These are phyloP conservation scores for Phyllostomus hastatus DNA, from an alignment of 2,113 vertebrate genomes.

Conservation along the genomic window DNA sequence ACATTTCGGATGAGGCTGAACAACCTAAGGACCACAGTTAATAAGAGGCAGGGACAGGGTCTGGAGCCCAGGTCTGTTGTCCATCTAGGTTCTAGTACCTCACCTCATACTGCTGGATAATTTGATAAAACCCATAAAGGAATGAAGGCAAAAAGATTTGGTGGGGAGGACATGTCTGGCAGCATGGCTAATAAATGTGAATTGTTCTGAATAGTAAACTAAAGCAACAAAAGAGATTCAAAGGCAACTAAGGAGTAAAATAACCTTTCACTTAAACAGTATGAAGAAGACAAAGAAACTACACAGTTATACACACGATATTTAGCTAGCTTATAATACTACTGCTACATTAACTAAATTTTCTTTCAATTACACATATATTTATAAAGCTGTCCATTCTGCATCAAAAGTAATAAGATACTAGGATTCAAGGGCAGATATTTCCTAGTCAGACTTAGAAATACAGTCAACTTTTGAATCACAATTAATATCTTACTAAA, in stretches of 20 bases:
- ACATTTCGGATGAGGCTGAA: not conserved
- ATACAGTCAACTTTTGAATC: not conserved
- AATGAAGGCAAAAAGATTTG: not conserved
- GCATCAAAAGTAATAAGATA: not conserved
- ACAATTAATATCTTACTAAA: slow-evolving; percentile 46
- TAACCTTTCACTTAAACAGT: not conserved
- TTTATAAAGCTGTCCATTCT: slow-evolving; percentile 4
- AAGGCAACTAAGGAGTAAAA: not conserved
- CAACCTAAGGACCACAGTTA: not conserved
- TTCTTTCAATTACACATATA: not conserved
- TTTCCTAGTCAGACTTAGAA: slow-evolving; percentile 29
- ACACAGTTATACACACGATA: not conserved
- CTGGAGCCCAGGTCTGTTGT: not conserved
- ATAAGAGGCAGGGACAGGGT: not conserved
- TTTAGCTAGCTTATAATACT: not conserved
- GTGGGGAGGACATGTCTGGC: not conserved
- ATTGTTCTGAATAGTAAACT: not conserved
- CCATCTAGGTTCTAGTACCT: not conserved
- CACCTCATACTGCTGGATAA: not conserved
- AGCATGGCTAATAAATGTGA: not conserved
- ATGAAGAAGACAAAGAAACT: slow-evolving; percentile 10
- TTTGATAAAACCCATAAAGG: not conserved
- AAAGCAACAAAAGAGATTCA: not conserved
- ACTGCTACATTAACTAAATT: slow-evolving; percentile 10
- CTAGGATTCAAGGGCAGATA: not conserved